These are phyloP conservation scores for Argyrosomus japonicus DNA, from an alignment of 2,113 vertebrate genomes.

Conservation along the genomic window DNA sequence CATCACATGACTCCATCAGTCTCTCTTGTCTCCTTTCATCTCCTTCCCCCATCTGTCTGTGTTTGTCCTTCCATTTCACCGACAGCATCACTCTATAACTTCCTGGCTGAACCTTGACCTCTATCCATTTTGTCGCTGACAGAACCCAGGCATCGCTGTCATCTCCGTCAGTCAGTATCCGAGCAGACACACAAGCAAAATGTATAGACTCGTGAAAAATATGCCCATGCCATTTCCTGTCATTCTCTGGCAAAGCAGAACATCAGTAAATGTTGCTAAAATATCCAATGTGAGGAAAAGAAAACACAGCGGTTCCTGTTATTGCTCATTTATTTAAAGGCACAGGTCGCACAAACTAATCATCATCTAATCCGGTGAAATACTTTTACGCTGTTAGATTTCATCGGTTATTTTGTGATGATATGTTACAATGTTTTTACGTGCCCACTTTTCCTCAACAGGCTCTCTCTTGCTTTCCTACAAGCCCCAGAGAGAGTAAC, in stretches of 20 bases:
- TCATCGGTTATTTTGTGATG: conserved; percentile 14
- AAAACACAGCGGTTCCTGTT: background rate
- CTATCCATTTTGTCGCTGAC: conserved; percentile 65
- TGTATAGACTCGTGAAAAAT: conserved; percentile 6
- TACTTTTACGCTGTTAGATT: background rate
- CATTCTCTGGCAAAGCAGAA: background rate
- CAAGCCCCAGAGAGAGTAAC: conserved; percentile 28
- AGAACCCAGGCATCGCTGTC: conserved; percentile 70
- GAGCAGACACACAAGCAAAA: conserved; percentile 24
- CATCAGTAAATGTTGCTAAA: background rate
- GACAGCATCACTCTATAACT: conserved; percentile 73
- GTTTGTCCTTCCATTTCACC: conserved; percentile 68
- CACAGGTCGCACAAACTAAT: conserved; percentile 12
- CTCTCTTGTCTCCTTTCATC: conserved; percentile 73
- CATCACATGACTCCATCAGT: conserved; percentile 50
- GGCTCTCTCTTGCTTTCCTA: conserved; percentile 10
- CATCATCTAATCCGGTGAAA: conserved; percentile 9
- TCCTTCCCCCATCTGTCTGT: conserved; percentile 37
- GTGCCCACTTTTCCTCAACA: conserved; percentile 20
- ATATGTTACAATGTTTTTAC: conserved; percentile 14
- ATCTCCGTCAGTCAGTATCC: conserved; percentile 53
- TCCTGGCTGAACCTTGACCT: conserved; percentile 74
- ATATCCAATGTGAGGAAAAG: background rate
- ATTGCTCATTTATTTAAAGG: background rate
- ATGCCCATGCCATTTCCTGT: conserved; percentile 21